These are phyloP conservation scores for Casuarius casuarius DNA, from an alignment of 2,113 vertebrate species.

Conservation along the genomic window DNA sequence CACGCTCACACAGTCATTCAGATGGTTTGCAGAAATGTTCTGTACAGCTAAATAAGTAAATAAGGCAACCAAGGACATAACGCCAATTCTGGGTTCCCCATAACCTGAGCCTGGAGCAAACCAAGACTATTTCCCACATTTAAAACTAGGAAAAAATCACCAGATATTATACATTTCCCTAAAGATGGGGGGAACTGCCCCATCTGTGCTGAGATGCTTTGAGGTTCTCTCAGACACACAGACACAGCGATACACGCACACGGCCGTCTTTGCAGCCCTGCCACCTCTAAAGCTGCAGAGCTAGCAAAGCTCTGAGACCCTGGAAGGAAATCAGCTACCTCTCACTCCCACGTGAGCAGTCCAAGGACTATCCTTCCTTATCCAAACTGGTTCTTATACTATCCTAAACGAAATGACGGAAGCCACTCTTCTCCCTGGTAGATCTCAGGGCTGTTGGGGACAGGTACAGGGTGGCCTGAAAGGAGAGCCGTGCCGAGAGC, in stretches of 20 bases:
- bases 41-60: neutral
- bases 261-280: neutral
- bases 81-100: accelerated
- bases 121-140: neutral
- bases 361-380: neutral
- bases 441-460: neutral
- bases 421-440: neutral
- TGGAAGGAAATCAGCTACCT: neutral
- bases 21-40: neutral
- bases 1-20: neutral
- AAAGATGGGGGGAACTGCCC: accelerated
- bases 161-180: accelerated
- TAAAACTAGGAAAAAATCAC: neutral
- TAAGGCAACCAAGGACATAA: too few relatives aligned
- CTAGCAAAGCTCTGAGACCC: neutral
- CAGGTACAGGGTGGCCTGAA: neutral
- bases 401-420: neutral
- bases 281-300: accelerated
- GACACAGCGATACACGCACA: accelerated
- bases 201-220: neutral
- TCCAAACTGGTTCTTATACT: neutral
- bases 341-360: too few relatives aligned
- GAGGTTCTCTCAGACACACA: accelerated
- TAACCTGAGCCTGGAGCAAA: neutral
- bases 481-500: neutral